Conservation (phyloP, 2,797 vertebrate genomes). For the Paguma larvata region DNA sequence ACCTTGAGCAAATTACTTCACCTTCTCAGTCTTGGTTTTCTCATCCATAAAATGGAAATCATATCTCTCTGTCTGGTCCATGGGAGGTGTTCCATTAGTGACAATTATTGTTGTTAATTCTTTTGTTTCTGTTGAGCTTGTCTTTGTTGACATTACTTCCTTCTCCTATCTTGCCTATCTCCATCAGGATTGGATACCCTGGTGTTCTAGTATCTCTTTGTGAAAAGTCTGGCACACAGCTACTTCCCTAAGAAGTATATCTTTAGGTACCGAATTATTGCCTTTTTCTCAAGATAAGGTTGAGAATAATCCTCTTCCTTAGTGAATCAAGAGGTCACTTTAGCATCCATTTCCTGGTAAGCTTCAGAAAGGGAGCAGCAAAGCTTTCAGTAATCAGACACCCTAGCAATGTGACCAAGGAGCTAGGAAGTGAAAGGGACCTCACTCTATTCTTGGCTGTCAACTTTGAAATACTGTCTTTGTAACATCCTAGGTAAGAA, state of each 20-base stretch:
- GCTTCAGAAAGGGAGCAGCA: neutral
- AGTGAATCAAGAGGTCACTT: neutral
- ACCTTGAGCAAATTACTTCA: neutral
- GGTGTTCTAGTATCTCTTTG: neutral
- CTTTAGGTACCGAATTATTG: neutral
- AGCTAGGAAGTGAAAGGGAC: neutral
- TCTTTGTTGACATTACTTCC: neutral
- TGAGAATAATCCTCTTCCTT: constrained; percentile 3
- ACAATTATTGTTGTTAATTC: neutral
- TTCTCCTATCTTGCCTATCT: neutral
- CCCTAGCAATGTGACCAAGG: neutral
- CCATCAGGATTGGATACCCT: neutral
- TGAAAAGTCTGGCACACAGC: neutral
- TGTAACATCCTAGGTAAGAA: neutral
- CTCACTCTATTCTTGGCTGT: neutral
- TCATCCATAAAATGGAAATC: neutral
- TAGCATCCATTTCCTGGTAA: neutral
- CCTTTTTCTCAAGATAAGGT: neutral
- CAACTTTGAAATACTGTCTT: neutral
- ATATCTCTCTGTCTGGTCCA: neutral
- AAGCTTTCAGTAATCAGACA: neutral
- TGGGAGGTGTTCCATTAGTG: neutral
- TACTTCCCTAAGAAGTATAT: neutral
- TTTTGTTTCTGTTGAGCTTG: neutral
- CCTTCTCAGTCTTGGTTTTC: neutral